Conservation (phyloP, 1,140 invertebrate species). For the Magallana ariakensis region DNA sequence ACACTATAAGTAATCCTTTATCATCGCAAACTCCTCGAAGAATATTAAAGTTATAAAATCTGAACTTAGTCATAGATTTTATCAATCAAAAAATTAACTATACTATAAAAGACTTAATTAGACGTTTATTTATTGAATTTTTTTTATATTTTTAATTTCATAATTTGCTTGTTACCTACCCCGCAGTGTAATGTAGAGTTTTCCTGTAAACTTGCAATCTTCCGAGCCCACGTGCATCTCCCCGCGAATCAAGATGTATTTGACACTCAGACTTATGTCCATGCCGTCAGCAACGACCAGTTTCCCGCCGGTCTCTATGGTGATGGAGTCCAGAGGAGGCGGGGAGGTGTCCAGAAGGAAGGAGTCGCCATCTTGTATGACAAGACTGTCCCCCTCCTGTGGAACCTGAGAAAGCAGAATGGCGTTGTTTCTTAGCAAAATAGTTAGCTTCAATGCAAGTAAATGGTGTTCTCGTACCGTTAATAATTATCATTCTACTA, state of each 20-base stretch:
- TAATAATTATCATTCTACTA: no score
- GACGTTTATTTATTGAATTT: no score
- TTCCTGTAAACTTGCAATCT: slow-evolving; percentile 45
- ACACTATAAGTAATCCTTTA: no score
- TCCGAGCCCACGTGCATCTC: slow-evolving; percentile 56
- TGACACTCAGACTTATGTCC: slow-evolving; percentile 44
- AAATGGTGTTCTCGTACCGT: no score
- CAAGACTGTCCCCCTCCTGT: neutral
- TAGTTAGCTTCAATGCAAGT: no score
- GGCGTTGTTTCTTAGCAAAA: no score
- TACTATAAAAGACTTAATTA: no score
- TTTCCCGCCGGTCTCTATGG: slow-evolving; percentile 37
- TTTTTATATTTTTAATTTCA: no score
- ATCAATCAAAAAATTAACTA: no score
- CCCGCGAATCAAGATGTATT: slow-evolving; percentile 50
- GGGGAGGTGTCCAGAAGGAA: slow-evolving; percentile 56
- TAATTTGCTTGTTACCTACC: neutral
- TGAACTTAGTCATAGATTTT: no score
- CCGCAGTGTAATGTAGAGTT: slow-evolving; percentile 41
- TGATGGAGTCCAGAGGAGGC: slow-evolving; percentile 43
- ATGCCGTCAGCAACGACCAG: slow-evolving; percentile 52
- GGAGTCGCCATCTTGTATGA: neutral
- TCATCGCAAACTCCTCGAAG: no score
- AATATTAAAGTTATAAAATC: no score
- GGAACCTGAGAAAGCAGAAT: neutral